Conservation (phyloP, 2,888 invertebrate species). For the Mallateleia sp. region DNA sequence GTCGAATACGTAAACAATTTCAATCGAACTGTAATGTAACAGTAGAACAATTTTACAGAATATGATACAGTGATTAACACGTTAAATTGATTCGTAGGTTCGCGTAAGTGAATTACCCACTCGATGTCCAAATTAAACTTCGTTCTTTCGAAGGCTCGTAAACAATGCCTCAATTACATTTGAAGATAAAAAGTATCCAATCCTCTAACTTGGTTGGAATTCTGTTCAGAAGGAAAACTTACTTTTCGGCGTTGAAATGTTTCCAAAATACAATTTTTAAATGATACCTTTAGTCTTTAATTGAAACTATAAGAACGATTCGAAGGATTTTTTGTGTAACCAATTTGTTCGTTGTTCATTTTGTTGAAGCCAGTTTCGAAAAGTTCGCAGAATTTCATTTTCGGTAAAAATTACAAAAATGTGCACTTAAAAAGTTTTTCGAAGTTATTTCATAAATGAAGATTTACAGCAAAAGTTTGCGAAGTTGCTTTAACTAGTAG, state of each 20-base stretch:
- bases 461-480: no score
- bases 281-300: constrained; percentile 3
- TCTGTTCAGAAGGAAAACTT: constrained; percentile 14
- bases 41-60: constrained; percentile 12
- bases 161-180: constrained; percentile 45
- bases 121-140: constrained; percentile 40
- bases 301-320: not conserved
- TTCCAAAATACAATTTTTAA: constrained; percentile 9
- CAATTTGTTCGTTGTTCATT: not conserved
- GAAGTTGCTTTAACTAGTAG: no score
- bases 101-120: constrained; percentile 30
- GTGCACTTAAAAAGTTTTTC: not conserved
- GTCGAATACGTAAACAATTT: constrained; percentile 18
- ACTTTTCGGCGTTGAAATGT: constrained; percentile 17
- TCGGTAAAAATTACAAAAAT: not conserved
- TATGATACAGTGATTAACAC: constrained; percentile 41
- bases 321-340: not conserved
- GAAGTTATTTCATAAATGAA: no score
- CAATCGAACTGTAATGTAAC: not conserved
- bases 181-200: constrained; percentile 42
- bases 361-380: not conserved
- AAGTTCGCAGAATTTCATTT: not conserved
- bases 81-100: constrained; percentile 27
- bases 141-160: constrained; percentile 32
- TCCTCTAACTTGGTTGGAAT: constrained; percentile 17